These are phyloP conservation scores for Procambarus virginalis DNA, from an alignment of 1,140 invertebrate genomes.

Conservation along the genomic window DNA sequence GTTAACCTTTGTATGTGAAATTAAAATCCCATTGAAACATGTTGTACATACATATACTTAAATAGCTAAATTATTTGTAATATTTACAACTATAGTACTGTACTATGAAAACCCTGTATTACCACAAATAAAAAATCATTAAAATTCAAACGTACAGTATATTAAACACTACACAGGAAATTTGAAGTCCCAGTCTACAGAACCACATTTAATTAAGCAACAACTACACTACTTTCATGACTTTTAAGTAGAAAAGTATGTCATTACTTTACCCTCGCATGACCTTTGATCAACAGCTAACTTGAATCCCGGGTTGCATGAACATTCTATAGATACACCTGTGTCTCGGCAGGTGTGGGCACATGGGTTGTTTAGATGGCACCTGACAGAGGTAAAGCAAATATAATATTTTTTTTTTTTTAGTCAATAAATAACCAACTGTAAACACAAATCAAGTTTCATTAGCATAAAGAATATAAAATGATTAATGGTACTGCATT, in stretches of 20 bases:
- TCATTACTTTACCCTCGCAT: conserved; percentile 73
- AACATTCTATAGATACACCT: conserved; percentile 79
- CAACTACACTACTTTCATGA: not conserved
- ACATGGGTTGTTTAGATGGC: conserved; percentile 80
- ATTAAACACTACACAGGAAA: not conserved
- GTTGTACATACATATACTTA: not conserved
- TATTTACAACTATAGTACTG: not conserved
- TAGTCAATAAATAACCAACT: no score
- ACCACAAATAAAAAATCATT: not conserved
- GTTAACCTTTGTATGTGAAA: no score
- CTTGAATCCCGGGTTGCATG: conserved; percentile 77
- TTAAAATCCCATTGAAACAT: no score
- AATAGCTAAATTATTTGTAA: not conserved
- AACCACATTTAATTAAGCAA: not conserved
- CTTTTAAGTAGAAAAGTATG: not conserved
- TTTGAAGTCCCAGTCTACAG: not conserved
- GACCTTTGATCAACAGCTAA: conserved; percentile 75
- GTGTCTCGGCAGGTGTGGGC: conserved; percentile 81
- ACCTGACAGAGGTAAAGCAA: conserved; percentile 73
- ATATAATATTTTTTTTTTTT: not conserved
- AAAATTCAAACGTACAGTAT: not conserved
- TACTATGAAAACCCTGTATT: not conserved
- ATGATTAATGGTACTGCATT: no score
- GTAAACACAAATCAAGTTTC: no score
- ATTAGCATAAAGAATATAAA: no score